Evolutionary conservation across 2,888 invertebrate species (phyloP).

Genomic region (Drosophila conformis): DNA sequence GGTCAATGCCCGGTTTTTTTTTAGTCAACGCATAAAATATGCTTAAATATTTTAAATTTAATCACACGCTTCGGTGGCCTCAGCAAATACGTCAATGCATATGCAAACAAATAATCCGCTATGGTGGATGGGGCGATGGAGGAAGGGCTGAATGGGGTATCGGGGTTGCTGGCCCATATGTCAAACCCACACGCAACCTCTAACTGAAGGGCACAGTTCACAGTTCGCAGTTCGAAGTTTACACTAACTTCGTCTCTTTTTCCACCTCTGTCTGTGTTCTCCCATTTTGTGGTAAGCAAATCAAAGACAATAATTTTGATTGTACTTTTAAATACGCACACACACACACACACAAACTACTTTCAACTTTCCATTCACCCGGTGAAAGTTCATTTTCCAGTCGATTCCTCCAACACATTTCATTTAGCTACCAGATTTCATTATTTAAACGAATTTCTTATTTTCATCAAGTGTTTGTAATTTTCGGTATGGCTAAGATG

Average conservation of each 20-base stretch:
- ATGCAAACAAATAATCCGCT: conserved; percentile 74
- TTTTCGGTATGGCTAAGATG: neutral
- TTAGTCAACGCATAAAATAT: conserved; percentile 79
- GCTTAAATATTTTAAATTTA: conserved; percentile 79
- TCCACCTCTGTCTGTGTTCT: neutral
- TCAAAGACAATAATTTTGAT: neutral
- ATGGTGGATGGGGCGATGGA: neutral
- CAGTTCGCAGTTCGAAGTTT: neutral
- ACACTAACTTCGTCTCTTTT: neutral
- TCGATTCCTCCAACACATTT: neutral
- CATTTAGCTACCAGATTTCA: neutral
- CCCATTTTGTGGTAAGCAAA: neutral
- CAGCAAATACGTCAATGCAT: conserved; percentile 77
- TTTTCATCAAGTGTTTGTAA: neutral
- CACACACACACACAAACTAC: neutral
- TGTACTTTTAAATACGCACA: neutral
- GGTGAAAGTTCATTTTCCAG: neutral
- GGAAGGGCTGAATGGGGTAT: neutral
- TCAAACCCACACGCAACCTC: neutral
- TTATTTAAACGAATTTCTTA: neutral
- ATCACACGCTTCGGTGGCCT: conserved; percentile 75
- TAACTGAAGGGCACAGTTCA: neutral
- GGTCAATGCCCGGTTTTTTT: conserved; percentile 64
- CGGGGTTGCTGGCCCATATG: neutral
- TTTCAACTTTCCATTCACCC: neutral